phyloP scores from a whole-genome alignment of 2,797 vertebrate species.

The Crocidura indochinensis region DNA sequence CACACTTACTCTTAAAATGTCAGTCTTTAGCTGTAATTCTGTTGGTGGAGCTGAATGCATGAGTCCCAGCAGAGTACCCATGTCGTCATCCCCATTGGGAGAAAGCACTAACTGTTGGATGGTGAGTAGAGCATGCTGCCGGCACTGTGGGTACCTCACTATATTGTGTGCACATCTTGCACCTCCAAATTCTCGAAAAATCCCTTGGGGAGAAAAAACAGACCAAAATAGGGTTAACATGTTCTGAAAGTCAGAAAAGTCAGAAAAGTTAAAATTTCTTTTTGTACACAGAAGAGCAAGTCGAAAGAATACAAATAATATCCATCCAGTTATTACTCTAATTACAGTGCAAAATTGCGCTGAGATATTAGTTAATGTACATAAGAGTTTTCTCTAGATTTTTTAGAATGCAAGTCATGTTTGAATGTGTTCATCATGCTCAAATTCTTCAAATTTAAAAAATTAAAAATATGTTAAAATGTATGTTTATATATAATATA shows the following conservation, averaged over 20 bases:
- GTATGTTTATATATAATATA: neutral
- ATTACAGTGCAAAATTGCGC: neutral
- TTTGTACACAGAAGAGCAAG: neutral
- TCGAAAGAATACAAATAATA: constrained; percentile 48
- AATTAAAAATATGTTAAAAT: neutral
- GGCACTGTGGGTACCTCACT: constrained; percentile 97
- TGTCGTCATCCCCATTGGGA: constrained; percentile 97
- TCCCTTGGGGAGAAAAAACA: constrained; percentile 87
- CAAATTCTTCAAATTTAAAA: neutral
- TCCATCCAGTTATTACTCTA: neutral
- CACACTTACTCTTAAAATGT: constrained; percentile 95
- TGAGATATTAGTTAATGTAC: neutral
- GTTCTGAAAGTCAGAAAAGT: neutral
- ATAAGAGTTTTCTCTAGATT: neutral
- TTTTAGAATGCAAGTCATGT: neutral
- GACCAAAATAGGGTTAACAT: neutral
- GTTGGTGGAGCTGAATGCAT: constrained; percentile 98
- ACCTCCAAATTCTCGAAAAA: constrained; percentile 98
- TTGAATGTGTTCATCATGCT: neutral
- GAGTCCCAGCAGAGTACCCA: constrained; percentile 98
- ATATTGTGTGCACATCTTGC: constrained; percentile 99
- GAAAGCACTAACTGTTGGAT: constrained; percentile 98
- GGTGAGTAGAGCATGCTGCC: constrained; percentile 97
- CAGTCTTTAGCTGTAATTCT: constrained; percentile 97
- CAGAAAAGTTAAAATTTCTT: constrained; percentile 15